These are phyloP conservation scores for Excalfactoria chinensis DNA, from an alignment of 2,113 vertebrate species.

Conservation along the genomic window DNA sequence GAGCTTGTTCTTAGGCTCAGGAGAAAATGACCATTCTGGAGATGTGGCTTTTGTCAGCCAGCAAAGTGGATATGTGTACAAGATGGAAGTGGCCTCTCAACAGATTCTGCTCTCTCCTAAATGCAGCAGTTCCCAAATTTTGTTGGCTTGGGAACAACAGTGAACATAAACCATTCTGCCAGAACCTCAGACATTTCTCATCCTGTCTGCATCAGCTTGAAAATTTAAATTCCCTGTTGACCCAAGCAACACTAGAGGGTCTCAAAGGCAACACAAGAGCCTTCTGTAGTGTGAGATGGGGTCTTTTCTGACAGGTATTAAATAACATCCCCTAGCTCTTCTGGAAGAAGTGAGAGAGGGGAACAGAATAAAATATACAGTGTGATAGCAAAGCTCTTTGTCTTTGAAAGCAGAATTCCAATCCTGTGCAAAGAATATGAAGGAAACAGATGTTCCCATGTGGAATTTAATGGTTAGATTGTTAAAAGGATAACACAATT, in stretches of 20 bases:
- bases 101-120: neutral
- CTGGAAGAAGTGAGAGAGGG: neutral
- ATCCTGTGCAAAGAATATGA: slow-evolving; percentile 10
- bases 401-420: slow-evolving; percentile 25
- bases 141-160: neutral
- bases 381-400: slow-evolving; percentile 24
- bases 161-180: slow-evolving; percentile 9
- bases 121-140: neutral
- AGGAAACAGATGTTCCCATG: slow-evolving; percentile 9
- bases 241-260: neutral
- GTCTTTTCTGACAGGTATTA: slow-evolving; percentile 33
- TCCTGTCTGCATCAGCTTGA: neutral
- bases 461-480: slow-evolving; percentile 13
- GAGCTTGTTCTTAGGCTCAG: neutral
- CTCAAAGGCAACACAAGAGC: neutral
- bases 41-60: slow-evolving; percentile 20
- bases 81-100: slow-evolving; percentile 12
- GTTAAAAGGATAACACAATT: slow-evolving; percentile 12
- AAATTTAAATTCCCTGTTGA: slow-evolving; percentile 12
- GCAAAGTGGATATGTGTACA: neutral
- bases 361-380: slow-evolving; percentile 49
- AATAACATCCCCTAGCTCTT: neutral
- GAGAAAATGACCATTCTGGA: neutral
- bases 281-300: neutral
- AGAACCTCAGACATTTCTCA: slow-evolving; percentile 37